These are phyloP conservation scores for Zootermopsis nevadensis DNA, from an alignment of 2,888 invertebrate species.

Conservation along the genomic window DNA sequence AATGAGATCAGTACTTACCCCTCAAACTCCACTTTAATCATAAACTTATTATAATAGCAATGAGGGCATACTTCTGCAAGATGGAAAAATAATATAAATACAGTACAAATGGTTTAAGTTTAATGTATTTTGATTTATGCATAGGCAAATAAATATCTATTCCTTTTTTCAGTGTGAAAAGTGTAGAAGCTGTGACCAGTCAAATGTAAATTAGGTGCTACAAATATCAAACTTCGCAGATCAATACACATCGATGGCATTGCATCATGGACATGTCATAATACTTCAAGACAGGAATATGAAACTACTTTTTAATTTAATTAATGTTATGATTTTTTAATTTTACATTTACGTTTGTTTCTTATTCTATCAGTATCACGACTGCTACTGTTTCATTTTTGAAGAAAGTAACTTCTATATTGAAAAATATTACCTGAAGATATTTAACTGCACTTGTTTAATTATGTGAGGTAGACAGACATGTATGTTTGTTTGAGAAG, in stretches of 20 bases:
- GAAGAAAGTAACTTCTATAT: not conserved
- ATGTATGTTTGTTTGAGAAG: not conserved
- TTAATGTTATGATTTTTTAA: not conserved
- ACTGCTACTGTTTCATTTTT: not conserved
- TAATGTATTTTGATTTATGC: no score
- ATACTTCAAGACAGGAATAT: not conserved
- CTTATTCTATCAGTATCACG: no score
- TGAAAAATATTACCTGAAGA: not conserved
- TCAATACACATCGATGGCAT: not conserved
- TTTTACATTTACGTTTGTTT: not conserved
- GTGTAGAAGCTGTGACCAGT: not conserved
- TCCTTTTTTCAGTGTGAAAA: not conserved
- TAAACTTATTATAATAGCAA: not conserved
- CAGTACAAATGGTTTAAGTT: no score
- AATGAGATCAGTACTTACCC: no score
- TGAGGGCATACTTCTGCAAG: not conserved
- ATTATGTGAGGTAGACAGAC: not conserved
- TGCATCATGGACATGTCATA: not conserved
- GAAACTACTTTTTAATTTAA: not conserved
- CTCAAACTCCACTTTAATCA: no score
- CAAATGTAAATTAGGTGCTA: not conserved
- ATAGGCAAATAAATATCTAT: not conserved
- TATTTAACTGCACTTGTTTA: not conserved
- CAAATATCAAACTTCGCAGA: not conserved
- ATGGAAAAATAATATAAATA: no score